phyloP scores from a whole-genome alignment of 2,888 invertebrate species.

The Caradrina kadenii region DNA sequence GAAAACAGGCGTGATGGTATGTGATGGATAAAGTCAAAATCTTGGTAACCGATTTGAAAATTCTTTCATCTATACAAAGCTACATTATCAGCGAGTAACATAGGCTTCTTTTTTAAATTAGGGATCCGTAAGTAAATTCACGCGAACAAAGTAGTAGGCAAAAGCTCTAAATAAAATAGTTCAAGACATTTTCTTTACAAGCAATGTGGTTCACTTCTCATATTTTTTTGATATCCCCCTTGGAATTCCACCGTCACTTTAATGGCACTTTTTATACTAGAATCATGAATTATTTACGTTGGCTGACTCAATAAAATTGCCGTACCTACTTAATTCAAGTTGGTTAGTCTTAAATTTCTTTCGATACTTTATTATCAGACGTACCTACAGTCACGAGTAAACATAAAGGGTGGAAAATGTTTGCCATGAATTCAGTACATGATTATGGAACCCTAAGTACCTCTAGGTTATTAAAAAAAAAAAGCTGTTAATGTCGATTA shows the following conservation, averaged over 20 bases:
- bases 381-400: constrained; percentile 5
- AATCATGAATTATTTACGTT: constrained; percentile 68
- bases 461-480: no score
- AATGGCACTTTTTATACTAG: constrained; percentile 36
- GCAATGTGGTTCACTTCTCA: constrained; percentile 10
- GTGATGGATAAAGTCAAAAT: no score
- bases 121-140: no score
- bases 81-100: no score
- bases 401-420: background rate
- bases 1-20: no score
- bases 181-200: constrained; percentile 11
- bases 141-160: no score
- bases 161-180: no score
- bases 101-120: no score
- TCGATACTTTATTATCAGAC: constrained; percentile 42
- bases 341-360: constrained; percentile 49
- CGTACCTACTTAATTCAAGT: constrained; percentile 61
- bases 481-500: no score
- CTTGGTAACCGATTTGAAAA: no score
- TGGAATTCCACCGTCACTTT: constrained; percentile 46
- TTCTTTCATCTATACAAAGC: no score
- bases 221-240: constrained; percentile 19
- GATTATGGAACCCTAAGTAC: no score
- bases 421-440: background rate
- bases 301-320: constrained; percentile 60